These are phyloP conservation scores for Drosophila elegans DNA, from an alignment of 1,140 invertebrate species.

Conservation along the genomic window DNA sequence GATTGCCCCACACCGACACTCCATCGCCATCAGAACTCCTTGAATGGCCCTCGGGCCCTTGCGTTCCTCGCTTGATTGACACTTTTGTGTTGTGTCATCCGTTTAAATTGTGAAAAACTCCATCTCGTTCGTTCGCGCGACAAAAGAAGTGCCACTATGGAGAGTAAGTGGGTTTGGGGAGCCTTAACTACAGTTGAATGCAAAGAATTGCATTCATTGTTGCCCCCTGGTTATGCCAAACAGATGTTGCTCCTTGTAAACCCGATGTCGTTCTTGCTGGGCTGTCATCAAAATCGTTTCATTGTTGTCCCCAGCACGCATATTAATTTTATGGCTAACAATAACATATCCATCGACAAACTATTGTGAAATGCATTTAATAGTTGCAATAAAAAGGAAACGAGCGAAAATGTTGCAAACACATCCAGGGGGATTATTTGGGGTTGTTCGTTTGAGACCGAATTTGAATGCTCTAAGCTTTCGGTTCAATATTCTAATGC, in stretches of 20 bases:
- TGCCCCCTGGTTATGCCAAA: slow-evolving; percentile 64
- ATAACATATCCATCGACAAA: slow-evolving; percentile 77
- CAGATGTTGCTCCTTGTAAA: slow-evolving; percentile 58
- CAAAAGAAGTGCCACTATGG: slow-evolving; percentile 44
- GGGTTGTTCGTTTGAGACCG: background rate
- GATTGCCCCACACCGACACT: slow-evolving; percentile 59
- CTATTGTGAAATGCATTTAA: slow-evolving; percentile 74
- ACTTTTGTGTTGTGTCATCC: slow-evolving; percentile 75
- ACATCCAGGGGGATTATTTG: background rate
- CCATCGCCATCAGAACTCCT: slow-evolving; percentile 36
- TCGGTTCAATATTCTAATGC: too few species aligned
- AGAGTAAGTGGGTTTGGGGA: slow-evolving; percentile 12
- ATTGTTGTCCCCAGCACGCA: slow-evolving; percentile 66
- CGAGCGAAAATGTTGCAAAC: slow-evolving; percentile 37
- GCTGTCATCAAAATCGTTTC: slow-evolving; percentile 65
- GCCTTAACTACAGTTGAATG: slow-evolving; percentile 8
- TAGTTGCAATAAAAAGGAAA: slow-evolving; percentile 61
- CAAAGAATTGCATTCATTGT: slow-evolving; percentile 40
- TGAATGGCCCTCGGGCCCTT: slow-evolving; percentile 22
- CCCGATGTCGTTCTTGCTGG: slow-evolving; percentile 45
- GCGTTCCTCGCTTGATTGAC: slow-evolving; percentile 55
- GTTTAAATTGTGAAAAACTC: slow-evolving; percentile 75
- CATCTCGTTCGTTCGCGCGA: slow-evolving; percentile 18
- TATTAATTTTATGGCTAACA: slow-evolving; percentile 80
- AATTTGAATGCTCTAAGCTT: slow-evolving; percentile 3